phyloP scores from a whole-genome alignment of 2,797 vertebrate species.

The Microctenopoma stevenorrisi region DNA sequence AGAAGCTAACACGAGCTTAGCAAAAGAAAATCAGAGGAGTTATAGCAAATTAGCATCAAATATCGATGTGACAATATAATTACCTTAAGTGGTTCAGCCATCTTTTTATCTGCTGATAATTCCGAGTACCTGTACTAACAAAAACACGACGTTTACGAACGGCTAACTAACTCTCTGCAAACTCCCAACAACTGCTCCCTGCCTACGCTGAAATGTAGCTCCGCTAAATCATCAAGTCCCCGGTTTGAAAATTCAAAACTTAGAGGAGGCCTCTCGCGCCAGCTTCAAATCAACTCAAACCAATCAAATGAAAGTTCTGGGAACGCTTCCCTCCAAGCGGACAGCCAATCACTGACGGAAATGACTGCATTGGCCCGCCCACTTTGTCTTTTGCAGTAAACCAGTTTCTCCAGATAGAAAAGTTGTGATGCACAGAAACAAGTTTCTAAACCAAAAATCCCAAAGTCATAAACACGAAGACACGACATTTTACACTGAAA shows the following conservation, averaged over 20 bases:
- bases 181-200: not conserved
- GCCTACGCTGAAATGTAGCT: fast-evolving
- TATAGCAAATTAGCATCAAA: not conserved
- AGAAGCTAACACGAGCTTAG: not conserved
- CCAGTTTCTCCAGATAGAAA: slow-evolving; percentile 5
- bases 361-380: slow-evolving; percentile 9
- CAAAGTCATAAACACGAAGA: too few relatives aligned
- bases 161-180: not conserved
- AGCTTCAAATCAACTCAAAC: slow-evolving; percentile 5
- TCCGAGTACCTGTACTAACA: not conserved
- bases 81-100: slow-evolving; percentile 78
- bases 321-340: not conserved
- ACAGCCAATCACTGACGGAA: slow-evolving; percentile 30
- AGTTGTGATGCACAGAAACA: too few relatives aligned
- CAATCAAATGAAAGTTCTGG: slow-evolving; percentile 39
- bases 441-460: too few relatives aligned
- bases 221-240: fast-evolving
- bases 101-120: slow-evolving; percentile 27
- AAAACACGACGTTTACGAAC: not conserved
- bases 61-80: not conserved
- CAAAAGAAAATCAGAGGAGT: too few relatives aligned
- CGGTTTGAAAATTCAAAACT: slow-evolving; percentile 47
- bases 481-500: too few relatives aligned
- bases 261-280: slow-evolving; percentile 22
- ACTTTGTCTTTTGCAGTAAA: slow-evolving; percentile 1